Evolutionary conservation across 2,113 vertebrate species (phyloP).

Genomic region (Corythornis madagascariensis): DNA sequence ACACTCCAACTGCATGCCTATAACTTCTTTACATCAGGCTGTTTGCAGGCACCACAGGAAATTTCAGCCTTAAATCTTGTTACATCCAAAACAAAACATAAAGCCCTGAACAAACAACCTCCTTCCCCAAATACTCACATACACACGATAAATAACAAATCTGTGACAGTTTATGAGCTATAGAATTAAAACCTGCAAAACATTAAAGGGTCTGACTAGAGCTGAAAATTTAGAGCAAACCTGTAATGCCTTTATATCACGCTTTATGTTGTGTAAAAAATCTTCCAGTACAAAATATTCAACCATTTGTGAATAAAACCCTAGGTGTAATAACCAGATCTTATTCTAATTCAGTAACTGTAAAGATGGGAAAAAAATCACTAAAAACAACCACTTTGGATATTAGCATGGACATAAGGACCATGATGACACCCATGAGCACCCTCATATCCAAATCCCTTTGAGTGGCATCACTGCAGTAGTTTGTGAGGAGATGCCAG

Average conservation of each 20-base stretch:
- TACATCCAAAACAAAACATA: conserved; percentile 22
- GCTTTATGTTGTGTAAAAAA: not conserved
- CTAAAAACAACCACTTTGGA: not conserved
- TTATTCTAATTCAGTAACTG: not conserved
- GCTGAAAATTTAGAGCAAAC: not conserved
- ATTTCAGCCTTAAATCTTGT: not conserved
- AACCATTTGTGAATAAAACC: not conserved
- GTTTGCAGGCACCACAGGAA: not conserved
- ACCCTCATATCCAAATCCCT: not conserved
- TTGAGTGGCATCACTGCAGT: not conserved
- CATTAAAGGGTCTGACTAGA: not conserved
- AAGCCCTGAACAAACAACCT: not conserved
- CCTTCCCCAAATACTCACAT: not conserved
- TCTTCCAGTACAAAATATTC: not conserved
- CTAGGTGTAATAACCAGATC: not conserved
- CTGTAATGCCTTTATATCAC: not conserved
- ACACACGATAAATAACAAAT: not conserved
- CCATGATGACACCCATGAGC: not conserved
- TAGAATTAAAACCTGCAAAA: not conserved
- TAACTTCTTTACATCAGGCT: not conserved
- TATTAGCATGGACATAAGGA: not conserved
- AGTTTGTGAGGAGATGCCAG: not conserved
- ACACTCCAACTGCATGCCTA: not conserved
- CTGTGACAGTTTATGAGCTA: not conserved
- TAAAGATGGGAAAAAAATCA: not conserved